Evolutionary conservation across 2,888 invertebrate species (phyloP), one percentile per base, ranked within the genome.

Genomic region (Graphium colonna): DNA sequence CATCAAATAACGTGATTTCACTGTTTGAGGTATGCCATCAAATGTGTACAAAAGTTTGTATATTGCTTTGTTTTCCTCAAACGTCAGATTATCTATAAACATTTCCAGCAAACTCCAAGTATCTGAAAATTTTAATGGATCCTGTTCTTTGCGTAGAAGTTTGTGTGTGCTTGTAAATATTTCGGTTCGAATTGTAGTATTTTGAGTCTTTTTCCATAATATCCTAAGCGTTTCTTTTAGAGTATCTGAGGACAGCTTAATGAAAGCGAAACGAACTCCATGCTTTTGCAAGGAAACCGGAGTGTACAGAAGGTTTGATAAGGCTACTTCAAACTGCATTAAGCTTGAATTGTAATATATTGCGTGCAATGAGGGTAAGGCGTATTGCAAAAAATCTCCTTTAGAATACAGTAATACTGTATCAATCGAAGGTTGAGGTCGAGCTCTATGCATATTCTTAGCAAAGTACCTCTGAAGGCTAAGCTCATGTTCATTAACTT

Each of bases 231-330:
- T 59, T 55, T 65, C 56, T 62, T 69, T 69, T 4, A 78, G 54
- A 40, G 71, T 69, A 10, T 68, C 60, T 9, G 66, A 60, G 48
- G 71, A 63, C 15, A 82, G 60, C 57, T 77, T 80, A 4, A 47
- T 54, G 54, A 75, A 77, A 18, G 77, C 76, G 31, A 79, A 56
- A 31, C 81, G 72, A 43, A 83, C 75, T 0, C 77, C 80, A 59
- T 82, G 82, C 60, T 84, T 84, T 60, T 83, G 83, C 31, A 84
- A 55, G 3, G 83, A 82, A 1, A 82, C 81, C 8, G 75, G 79
- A 2, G 75, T 62, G 63, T 77, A 65, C 8, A 67, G 44, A 47
- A 85, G 57, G 54, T 71, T 68, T 1, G 68, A 68, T 38, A 83
- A 65, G 56, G 70, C 64, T 51, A 68, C 60, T 38, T 60, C 64